These are phyloP conservation scores for Caenorhabditis sp. DNA, from an alignment of 2,888 invertebrate genomes.

Conservation along the genomic window DNA sequence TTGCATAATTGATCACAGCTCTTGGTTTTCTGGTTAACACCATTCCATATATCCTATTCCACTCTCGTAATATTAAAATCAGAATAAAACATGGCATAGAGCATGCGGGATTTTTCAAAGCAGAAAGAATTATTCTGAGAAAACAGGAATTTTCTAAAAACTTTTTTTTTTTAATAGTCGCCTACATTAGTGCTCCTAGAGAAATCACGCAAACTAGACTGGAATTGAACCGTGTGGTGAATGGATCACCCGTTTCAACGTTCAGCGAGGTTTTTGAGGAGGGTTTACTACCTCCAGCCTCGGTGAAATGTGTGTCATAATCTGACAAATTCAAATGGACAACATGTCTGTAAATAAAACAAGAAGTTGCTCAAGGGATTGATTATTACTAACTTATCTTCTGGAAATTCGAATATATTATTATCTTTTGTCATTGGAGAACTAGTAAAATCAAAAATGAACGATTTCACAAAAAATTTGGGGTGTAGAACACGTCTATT, in stretches of 20 bases:
- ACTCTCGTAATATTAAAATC: constrained; percentile 18
- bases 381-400: constrained; percentile 24
- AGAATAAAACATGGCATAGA: constrained; percentile 5
- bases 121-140: not conserved
- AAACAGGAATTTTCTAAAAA: not conserved
- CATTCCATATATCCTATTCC: constrained; percentile 26
- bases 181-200: not conserved
- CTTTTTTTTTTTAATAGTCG: not conserved
- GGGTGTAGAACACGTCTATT: too few species aligned
- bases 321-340: constrained; percentile 17
- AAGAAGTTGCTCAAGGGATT: not conserved
- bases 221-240: constrained; percentile 5
- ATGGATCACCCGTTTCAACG: not conserved
- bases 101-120: not conserved
- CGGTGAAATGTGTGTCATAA: not conserved
- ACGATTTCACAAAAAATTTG: not conserved
- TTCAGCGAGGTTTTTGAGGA: not conserved
- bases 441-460: not conserved
- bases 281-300: not conserved
- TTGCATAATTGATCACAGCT: constrained; percentile 21
- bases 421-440: not conserved
- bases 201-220: not conserved
- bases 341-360: constrained; percentile 13
- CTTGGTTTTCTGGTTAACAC: constrained; percentile 11
- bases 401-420: constrained; percentile 38